These are phyloP conservation scores for Acronicta aceris DNA, from an alignment of 2,888 invertebrate genomes.

Conservation along the genomic window DNA sequence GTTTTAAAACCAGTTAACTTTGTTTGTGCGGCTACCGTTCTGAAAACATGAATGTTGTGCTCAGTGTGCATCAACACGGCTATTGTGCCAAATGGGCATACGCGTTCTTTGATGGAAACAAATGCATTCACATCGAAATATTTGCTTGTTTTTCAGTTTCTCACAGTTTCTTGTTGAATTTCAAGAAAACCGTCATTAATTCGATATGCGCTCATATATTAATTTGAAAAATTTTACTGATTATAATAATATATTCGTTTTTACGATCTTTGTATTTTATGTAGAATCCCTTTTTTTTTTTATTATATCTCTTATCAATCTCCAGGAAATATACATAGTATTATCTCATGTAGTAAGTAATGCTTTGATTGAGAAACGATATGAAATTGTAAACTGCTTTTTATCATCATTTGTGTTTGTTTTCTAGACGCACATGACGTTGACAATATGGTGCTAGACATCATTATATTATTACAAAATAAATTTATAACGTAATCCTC, in stretches of 20 bases:
- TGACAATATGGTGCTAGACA: slow-evolving; percentile 19
- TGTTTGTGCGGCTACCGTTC: slow-evolving; percentile 71
- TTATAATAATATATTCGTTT: not conserved
- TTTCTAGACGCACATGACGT: slow-evolving; percentile 43
- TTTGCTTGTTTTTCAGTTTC: slow-evolving; percentile 72
- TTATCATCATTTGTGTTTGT: slow-evolving; percentile 51
- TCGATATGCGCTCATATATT: slow-evolving; percentile 17
- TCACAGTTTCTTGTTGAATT: slow-evolving; percentile 63
- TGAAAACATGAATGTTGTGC: slow-evolving; percentile 81
- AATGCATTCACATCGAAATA: slow-evolving; percentile 77
- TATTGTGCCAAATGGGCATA: slow-evolving; percentile 76
- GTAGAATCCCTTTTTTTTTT: slow-evolving; percentile 37
- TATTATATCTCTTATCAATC: slow-evolving; percentile 47
- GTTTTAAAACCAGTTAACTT: slow-evolving; percentile 53
- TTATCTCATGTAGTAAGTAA: slow-evolving; percentile 49
- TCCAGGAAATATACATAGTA: slow-evolving; percentile 34
- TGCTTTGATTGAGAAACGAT: slow-evolving; percentile 50
- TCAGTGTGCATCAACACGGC: slow-evolving; percentile 77
- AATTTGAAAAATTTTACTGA: slow-evolving; percentile 4
- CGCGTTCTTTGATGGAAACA: slow-evolving; percentile 74
- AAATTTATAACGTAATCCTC: slow-evolving; percentile 9
- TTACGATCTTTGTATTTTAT: slow-evolving; percentile 21
- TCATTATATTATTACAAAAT: slow-evolving; percentile 8
- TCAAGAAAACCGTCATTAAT: slow-evolving; percentile 35
- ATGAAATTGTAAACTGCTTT: slow-evolving; percentile 40